phyloP scores from a whole-genome alignment of 1,140 invertebrate genomes.

The Euura lappo region DNA sequence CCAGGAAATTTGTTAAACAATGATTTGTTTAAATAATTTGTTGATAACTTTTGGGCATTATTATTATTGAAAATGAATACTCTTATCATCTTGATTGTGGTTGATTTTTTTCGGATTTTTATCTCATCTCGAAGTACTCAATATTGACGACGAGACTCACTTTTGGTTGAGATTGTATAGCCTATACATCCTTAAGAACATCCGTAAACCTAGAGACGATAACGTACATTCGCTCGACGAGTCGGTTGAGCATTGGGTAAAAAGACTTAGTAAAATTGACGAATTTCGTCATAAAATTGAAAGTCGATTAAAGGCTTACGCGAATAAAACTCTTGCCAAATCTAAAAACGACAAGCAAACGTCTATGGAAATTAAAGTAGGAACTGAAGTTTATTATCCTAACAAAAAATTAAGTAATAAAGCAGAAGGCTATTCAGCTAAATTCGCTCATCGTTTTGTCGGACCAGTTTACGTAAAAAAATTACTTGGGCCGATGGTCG shows the following conservation, averaged over 20 bases:
- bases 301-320: constrained; percentile 11
- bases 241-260: constrained; percentile 12
- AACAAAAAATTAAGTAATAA: constrained; percentile 27
- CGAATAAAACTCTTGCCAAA: constrained; percentile 18
- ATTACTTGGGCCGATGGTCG: constrained; percentile 21
- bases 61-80: too few relatives aligned
- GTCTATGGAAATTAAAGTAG: constrained; percentile 18
- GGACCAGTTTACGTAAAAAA: constrained; percentile 18
- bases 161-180: too few relatives aligned
- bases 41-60: too few relatives aligned
- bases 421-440: constrained; percentile 20
- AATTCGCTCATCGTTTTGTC: constrained; percentile 21
- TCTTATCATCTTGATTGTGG: too few relatives aligned
- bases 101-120: too few relatives aligned
- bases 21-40: too few relatives aligned
- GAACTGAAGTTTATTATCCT: constrained; percentile 24
- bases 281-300: constrained; percentile 27
- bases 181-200: too few relatives aligned
- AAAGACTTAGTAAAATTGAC: constrained; percentile 13
- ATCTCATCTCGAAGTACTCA: too few relatives aligned
- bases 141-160: too few relatives aligned
- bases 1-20: too few relatives aligned
- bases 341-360: neutral
- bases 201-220: constrained; percentile 10
- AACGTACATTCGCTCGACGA: neutral